Base-by-base conservation (phyloP, 2,888 invertebrate species). In the Brenthis hecate region DNA sequence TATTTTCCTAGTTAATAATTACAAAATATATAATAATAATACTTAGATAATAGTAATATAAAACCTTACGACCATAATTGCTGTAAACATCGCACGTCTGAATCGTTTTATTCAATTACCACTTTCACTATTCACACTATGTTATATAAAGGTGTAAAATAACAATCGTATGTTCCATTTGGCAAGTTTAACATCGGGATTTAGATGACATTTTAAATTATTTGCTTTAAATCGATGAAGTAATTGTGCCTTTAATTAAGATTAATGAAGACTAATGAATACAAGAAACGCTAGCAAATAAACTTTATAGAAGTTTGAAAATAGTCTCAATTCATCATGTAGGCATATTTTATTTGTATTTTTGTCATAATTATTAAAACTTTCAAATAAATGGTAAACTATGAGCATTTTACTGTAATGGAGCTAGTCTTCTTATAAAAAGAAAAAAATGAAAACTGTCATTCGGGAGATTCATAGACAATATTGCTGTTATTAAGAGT, bases 81-180 rank as follows among this genome's bases (percentile, higher is more conserved):
- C 65, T 56, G 54, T 63, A 63, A 68, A 54, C 66, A 56, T 57
- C 19, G 19, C 70, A 53, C 54, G 62, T 70, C 28, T 70, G 66
- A 50, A 63, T 58, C 48, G 63, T 62, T 70, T 63, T 50, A 64
- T 70, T 57, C 63, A 70, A 66, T 70, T 66, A 70, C 56, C 57
- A 58, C 70, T 70, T 66, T 70, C 70, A 70, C 70, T 70, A 53
- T 65, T 65, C 57, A 58, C 57, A 60, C 47, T 28, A 5, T 28
- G 56, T 68, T 57, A 48, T 48, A 58, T 68, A 54, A 64, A 36
- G 14, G 32, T 64, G 51, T 67, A 14, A 14, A 23, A 36, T 54
- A 28, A 60, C 47, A 66, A 60, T 55, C 13, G 60, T 11, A 50
- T 58, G n/a, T 60, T 50, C 32, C 13, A 48, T 50, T 60, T 60